Evolutionary conservation across 2,797 vertebrate species (phyloP).

Genomic region (Otus scops): DNA sequence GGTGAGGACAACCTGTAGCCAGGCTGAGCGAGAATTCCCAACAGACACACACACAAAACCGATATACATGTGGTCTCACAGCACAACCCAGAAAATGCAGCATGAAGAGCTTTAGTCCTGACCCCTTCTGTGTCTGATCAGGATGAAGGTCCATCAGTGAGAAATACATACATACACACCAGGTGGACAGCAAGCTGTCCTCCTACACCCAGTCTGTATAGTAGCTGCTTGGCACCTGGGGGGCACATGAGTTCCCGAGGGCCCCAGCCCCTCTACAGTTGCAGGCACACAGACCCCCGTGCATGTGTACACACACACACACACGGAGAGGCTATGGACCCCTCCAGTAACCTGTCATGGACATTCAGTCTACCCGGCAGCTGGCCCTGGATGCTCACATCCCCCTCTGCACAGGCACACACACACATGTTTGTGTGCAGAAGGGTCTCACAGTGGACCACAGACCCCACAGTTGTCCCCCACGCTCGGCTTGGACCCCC

Average conservation of each 20-base stretch:
- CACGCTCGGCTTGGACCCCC: not conserved
- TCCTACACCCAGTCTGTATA: no score
- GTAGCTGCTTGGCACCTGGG: not conserved
- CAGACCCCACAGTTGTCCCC: not conserved
- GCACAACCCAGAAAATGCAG: no score
- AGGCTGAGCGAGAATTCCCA: not conserved
- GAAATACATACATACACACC: no score
- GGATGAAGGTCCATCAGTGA: no score
- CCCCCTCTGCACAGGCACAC: not conserved
- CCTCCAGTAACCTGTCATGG: not conserved
- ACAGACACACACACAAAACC: not conserved
- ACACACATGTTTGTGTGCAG: fast-evolving
- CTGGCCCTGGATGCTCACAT: not conserved
- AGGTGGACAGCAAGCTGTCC: no score
- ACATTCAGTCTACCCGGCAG: not conserved
- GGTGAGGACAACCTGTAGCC: not conserved
- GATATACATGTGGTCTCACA: no score
- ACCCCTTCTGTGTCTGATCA: no score
- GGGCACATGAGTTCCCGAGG: fast-evolving
- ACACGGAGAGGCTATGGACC: not conserved
- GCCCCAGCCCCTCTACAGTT: not conserved
- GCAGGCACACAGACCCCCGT: not conserved
- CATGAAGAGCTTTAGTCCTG: no score
- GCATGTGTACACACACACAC: no score
- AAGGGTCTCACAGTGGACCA: not conserved